Percentiles rank a stretch among this genome's conserved stretches.
phyloP scores from a whole-genome alignment of 2,888 invertebrate species.

The Epinotia bilunana region DNA sequence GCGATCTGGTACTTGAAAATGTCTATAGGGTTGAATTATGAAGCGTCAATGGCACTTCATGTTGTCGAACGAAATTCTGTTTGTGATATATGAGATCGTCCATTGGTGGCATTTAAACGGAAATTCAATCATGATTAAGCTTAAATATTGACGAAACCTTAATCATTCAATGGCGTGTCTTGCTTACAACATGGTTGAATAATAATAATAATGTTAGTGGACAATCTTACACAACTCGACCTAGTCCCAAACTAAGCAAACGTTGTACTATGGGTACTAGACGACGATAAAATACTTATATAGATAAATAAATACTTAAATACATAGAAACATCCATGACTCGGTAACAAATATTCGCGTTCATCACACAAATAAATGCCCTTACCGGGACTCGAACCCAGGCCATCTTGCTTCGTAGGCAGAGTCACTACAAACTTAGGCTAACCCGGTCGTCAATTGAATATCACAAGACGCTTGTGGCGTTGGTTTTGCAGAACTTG shows the following conservation, averaged over 20 bases:
- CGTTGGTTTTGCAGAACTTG: background rate
- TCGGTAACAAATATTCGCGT: no score
- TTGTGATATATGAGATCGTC: constrained; percentile 36
- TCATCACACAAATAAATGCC: no score
- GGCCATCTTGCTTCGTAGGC: no score
- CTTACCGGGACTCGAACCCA: no score
- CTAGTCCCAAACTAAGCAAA: no score
- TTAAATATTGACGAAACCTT: background rate
- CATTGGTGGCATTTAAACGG: constrained; percentile 15
- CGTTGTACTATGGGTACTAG: no score
- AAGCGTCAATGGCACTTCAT: constrained; percentile 33
- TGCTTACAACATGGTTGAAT: background rate
- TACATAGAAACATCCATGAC: no score
- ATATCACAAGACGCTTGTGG: background rate
- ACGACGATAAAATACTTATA: no score
- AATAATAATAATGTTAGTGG: no score
- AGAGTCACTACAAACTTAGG: no score
- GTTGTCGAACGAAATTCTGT: constrained; percentile 30
- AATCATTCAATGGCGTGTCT: background rate
- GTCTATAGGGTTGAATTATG: constrained; percentile 53
- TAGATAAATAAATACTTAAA: no score
- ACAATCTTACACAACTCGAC: no score
- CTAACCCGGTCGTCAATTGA: background rate
- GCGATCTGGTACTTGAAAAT: constrained; percentile 59
- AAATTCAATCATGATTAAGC: constrained; percentile 1